Conservation (phyloP, 2,113 vertebrate genomes). For the Actenoides lindsayi region DNA sequence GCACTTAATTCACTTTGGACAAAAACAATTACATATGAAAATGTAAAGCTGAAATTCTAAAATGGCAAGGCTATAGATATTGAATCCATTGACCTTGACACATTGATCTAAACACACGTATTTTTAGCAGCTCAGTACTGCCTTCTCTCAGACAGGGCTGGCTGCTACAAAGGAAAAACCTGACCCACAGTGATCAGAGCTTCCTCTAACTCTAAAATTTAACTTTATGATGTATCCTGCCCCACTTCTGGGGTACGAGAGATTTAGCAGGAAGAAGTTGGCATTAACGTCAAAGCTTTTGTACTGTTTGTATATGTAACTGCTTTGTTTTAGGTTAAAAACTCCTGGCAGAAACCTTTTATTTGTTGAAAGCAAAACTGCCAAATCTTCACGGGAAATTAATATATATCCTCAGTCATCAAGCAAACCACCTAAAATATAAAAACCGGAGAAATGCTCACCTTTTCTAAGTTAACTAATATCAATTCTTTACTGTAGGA, state of each 20-base stretch:
- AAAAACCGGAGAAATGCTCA: neutral
- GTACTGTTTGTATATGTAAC: neutral
- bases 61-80: neutral
- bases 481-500: neutral
- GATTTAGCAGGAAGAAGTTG: neutral
- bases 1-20: neutral
- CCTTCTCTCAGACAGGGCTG: neutral
- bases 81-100: neutral
- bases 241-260: neutral
- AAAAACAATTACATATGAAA: neutral
- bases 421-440: neutral
- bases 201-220: neutral
- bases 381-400: neutral
- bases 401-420: neutral
- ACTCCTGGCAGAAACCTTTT: neutral
- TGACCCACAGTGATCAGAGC: neutral
- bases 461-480: neutral
- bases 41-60: neutral
- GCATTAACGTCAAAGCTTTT: neutral
- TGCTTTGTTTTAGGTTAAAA: neutral
- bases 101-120: neutral
- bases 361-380: neutral
- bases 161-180: neutral
- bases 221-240: neutral
- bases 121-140: neutral